phyloP scores from a whole-genome alignment of 2,888 invertebrate genomes.

The Dendrolimus houi region DNA sequence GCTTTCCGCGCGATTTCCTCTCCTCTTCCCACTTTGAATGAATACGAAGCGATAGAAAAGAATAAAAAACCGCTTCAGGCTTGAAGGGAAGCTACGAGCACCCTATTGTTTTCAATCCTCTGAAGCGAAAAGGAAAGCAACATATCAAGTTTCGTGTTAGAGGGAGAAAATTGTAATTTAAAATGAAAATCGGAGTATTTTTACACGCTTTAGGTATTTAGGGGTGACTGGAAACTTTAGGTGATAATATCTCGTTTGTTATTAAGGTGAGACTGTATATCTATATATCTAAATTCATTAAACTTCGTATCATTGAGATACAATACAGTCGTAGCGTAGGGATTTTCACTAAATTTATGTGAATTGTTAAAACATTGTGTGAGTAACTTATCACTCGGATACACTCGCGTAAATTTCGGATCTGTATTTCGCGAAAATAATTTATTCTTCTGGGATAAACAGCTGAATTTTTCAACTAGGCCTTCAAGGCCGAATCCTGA shows the following conservation, averaged over 20 bases:
- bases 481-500: too few species aligned
- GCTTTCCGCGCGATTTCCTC: slow-evolving; percentile 46
- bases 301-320: too few species aligned
- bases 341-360: too few species aligned
- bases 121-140: slow-evolving; percentile 51
- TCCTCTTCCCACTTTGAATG: slow-evolving; percentile 9
- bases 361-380: too few species aligned
- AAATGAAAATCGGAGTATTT: slow-evolving; percentile 41
- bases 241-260: not conserved
- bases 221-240: slow-evolving; percentile 3
- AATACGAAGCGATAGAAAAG: slow-evolving; percentile 33
- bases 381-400: too few species aligned
- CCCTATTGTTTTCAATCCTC: slow-evolving; percentile 70
- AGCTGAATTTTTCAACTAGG: too few species aligned
- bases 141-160: slow-evolving; percentile 24
- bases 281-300: too few species aligned
- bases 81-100: slow-evolving; percentile 62
- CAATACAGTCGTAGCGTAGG: too few species aligned
- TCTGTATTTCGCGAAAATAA: too few species aligned
- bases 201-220: slow-evolving; percentile 16
- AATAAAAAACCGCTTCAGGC: slow-evolving; percentile 64
- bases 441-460: too few species aligned
- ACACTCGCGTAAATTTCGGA: too few species aligned
- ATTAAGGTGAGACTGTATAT: too few species aligned
- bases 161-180: slow-evolving; percentile 42